phyloP scores from a whole-genome alignment of 2,113 vertebrate genomes.

The Chauna torquata region DNA sequence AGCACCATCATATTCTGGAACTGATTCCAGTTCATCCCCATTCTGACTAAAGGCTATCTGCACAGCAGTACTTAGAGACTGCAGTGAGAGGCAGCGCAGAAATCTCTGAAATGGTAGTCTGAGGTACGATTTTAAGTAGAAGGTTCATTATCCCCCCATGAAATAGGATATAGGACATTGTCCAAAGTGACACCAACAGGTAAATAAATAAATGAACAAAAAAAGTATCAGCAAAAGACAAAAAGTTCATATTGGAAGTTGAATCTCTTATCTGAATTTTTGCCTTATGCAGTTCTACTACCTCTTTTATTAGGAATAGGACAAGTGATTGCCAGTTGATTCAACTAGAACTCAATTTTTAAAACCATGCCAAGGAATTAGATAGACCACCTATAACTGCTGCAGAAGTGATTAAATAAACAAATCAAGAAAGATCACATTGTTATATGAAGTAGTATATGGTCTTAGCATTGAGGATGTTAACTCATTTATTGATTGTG shows the following conservation, averaged over 20 bases:
- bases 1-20: not conserved
- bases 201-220: not conserved
- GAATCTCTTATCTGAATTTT: not conserved
- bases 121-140: not conserved
- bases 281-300: not conserved
- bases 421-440: not conserved
- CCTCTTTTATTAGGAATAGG: not conserved
- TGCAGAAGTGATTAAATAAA: not conserved
- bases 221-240: not conserved
- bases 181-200: not conserved
- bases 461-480: not conserved
- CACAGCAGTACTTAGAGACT: not conserved
- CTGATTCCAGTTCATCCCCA: not conserved
- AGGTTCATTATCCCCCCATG: not conserved
- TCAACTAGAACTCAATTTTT: not conserved
- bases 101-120: not conserved
- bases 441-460: not conserved
- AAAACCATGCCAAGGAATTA: not conserved
- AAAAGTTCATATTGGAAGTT: not conserved
- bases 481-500: not conserved
- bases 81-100: not conserved
- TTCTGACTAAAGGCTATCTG: not conserved
- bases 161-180: not conserved
- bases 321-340: not conserved
- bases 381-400: not conserved